A percentile compares a stretch with the other conserved stretches of the same genome.
Conservation (phyloP, 2,113 vertebrate species). For the Elephas maximus region DNA sequence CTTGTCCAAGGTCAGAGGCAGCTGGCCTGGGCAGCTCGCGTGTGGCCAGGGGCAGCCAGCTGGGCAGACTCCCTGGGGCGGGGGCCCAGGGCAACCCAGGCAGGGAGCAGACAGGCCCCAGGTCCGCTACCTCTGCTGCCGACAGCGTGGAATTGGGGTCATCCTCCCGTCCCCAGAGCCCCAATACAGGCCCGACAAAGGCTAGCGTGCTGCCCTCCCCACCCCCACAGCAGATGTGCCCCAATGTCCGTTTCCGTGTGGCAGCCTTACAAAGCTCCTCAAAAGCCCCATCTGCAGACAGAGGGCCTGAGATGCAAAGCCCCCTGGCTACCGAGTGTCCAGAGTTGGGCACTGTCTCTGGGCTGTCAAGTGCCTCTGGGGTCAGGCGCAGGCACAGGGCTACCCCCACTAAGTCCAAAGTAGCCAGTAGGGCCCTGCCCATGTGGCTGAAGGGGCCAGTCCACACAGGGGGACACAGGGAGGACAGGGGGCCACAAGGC, state of each 20-base stretch:
- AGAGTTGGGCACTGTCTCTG: neutral
- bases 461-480: fast-evolving
- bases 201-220: fast-evolving
- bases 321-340: fast-evolving
- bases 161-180: neutral
- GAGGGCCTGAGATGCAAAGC: neutral
- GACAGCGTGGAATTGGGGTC: neutral
- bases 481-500: neutral
- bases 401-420: fast-evolving
- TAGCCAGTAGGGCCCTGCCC: neutral
- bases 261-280: too few species aligned
- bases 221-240: neutral
- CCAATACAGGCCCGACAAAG: neutral
- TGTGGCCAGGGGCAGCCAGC: neutral
- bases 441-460: fast-evolving
- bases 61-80: fast-evolving
- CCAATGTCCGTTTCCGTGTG: fast-evolving
- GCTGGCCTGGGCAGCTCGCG: neutral
- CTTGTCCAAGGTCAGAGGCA: neutral
- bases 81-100: neutral
- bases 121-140: neutral
- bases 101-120: neutral
- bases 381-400: too few species aligned
- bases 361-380: neutral
- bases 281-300: too few species aligned